These are phyloP conservation scores for Drosophila niveifrons DNA, from an alignment of 2,888 invertebrate genomes.

Conservation along the genomic window DNA sequence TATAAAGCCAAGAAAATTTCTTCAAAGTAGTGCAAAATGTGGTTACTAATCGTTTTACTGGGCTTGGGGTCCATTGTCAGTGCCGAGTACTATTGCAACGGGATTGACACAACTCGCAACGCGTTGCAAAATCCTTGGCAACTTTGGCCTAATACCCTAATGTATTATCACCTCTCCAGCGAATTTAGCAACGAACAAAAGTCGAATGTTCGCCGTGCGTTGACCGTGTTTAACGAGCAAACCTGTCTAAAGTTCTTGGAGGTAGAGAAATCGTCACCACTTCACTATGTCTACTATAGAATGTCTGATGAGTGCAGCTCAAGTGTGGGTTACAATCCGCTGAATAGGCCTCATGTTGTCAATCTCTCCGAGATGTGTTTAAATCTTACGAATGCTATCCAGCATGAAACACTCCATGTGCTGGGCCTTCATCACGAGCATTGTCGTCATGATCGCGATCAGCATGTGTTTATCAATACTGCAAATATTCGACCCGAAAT, in stretches of 20 bases:
- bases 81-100: conserved; percentile 73
- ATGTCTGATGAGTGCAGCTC: too few relatives aligned
- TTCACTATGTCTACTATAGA: too few relatives aligned
- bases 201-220: conserved; percentile 68
- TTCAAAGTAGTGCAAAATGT: conserved; percentile 47
- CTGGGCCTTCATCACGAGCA: too few relatives aligned
- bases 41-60: conserved; percentile 18
- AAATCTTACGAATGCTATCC: conserved; percentile 70
- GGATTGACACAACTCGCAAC: conserved; percentile 80
- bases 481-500: too few relatives aligned
- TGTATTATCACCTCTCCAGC: conserved; percentile 73
- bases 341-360: too few relatives aligned
- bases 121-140: conserved; percentile 73
- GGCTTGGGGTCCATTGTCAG: conserved; percentile 20
- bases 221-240: too few relatives aligned
- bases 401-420: too few relatives aligned
- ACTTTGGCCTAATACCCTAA: conserved; percentile 79
- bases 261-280: too few relatives aligned
- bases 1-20: conserved; percentile 23
- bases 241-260: too few relatives aligned
- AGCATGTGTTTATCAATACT: too few relatives aligned
- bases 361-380: conserved; percentile 75
- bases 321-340: too few relatives aligned
- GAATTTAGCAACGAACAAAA: conserved; percentile 71
- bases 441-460: too few relatives aligned